Percentiles rank a stretch among this genome's conserved stretches.
These are phyloP conservation scores for Nothocercus nigrocapillus DNA, from an alignment of 2,113 vertebrate genomes.

Conservation along the genomic window DNA sequence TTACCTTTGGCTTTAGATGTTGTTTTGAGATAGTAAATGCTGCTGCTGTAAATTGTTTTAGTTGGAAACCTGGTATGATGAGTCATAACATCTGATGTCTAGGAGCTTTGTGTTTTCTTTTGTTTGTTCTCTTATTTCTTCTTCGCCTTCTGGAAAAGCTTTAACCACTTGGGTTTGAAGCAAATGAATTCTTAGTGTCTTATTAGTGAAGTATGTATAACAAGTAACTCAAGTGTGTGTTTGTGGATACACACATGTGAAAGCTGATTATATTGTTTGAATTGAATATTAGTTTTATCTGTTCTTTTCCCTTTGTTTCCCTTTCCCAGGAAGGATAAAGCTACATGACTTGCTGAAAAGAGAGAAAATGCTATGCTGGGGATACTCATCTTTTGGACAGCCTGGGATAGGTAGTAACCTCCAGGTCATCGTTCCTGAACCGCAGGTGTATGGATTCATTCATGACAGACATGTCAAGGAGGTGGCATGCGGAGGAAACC, in stretches of 20 bases:
- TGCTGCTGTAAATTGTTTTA: background rate
- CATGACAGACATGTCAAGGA: slow-evolving; percentile 86
- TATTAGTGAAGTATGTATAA: background rate
- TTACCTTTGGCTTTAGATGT: background rate
- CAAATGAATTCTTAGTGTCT: background rate
- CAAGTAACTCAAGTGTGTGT: background rate
- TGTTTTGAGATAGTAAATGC: background rate
- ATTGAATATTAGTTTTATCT: background rate
- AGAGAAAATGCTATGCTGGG: slow-evolving; percentile 94
- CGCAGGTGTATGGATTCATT: slow-evolving; percentile 83
- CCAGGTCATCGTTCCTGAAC: slow-evolving; percentile 83
- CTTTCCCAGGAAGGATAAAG: slow-evolving; percentile 49
- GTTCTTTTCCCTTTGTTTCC: background rate
- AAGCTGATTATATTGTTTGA: no score
- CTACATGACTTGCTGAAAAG: slow-evolving; percentile 79
- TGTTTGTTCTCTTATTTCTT: background rate
- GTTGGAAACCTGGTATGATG: background rate
- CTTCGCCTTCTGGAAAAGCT: background rate
- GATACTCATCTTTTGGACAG: slow-evolving; percentile 90
- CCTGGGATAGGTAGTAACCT: slow-evolving; percentile 84
- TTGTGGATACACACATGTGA: no score
- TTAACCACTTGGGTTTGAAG: background rate
- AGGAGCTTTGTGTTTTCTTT: background rate
- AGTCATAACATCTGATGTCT: background rate
- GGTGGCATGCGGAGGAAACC: slow-evolving; percentile 89